A percentile compares a stretch with the other conserved stretches of the same genome.
Evolutionary conservation across 1,140 invertebrate genomes (phyloP).

Genomic region (Rhyacophila brunnea): DNA sequence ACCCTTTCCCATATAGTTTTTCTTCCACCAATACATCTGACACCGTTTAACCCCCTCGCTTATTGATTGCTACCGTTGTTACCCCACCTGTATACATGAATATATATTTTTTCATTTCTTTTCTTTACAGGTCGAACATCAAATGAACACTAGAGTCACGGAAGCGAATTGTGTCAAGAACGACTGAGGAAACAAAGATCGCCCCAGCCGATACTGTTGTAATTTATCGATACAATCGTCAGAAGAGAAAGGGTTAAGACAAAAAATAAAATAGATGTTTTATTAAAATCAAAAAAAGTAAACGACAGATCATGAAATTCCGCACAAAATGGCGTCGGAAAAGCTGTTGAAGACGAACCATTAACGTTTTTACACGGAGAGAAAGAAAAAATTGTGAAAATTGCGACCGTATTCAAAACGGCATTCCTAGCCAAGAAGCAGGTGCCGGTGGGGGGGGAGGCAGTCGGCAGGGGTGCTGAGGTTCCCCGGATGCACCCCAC

Average conservation of each 20-base stretch:
- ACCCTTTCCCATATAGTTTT: conserved; percentile 4
- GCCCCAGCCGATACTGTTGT: conserved; percentile 16
- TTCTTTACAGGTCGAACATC: conserved; percentile 29
- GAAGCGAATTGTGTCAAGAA: conserved; percentile 31
- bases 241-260: too few species aligned
- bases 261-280: not conserved
- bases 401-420: conserved; percentile 24
- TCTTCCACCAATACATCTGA: conserved; percentile 29
- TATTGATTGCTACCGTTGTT: conserved; percentile 25
- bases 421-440: conserved; percentile 28
- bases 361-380: not conserved
- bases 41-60: conserved; percentile 31
- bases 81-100: conserved; percentile 17
- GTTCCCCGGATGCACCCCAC: conserved; percentile 67
- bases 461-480: conserved; percentile 25
- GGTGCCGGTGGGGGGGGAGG: conserved; percentile 21
- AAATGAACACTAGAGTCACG: conserved; percentile 33
- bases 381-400: not conserved
- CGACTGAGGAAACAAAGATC: conserved; percentile 24
- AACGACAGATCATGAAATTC: not conserved
- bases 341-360: conserved; percentile 3
- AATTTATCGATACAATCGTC: not conserved
- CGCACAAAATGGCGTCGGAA: conserved; percentile 13
- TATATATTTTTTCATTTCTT: conserved; percentile 17
- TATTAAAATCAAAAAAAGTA: not conserved